Evolutionary conservation across 2,797 vertebrate species (phyloP).

Genomic region (Gymnothorax reevesii): DNA sequence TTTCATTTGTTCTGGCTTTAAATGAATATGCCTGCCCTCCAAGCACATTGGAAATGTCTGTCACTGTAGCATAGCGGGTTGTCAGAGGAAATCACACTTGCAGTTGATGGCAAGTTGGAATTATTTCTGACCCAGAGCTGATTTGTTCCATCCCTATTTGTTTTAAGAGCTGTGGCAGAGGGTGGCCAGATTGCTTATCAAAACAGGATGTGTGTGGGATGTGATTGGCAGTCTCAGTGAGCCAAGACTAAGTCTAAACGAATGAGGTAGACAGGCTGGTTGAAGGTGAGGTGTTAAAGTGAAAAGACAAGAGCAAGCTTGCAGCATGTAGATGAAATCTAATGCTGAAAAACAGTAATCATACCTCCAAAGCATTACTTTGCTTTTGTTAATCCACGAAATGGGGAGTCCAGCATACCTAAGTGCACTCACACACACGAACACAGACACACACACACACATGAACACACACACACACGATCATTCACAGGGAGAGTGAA

Average conservation of each 20-base stretch:
- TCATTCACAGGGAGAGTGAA: too few species aligned
- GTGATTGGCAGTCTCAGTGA: neutral
- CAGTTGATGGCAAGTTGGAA: neutral
- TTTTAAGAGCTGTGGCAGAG: neutral
- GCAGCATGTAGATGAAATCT: neutral
- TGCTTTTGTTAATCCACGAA: neutral
- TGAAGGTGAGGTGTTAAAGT: neutral
- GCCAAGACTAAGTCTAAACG: neutral
- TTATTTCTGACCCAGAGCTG: neutral
- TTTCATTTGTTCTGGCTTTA: neutral
- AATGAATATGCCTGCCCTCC: neutral
- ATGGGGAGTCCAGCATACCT: neutral
- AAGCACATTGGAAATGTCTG: neutral
- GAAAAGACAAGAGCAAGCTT: neutral
- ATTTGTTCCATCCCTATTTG: neutral
- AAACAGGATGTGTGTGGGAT: neutral
- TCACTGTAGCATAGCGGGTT: neutral
- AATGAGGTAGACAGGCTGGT: neutral
- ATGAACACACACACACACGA: constrained; percentile 8
- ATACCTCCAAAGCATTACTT: neutral
- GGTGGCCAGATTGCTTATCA: neutral
- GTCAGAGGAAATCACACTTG: neutral
- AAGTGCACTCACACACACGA: neutral
- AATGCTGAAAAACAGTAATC: neutral
- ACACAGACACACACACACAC: neutral